Evolutionary conservation across 2,797 vertebrate genomes (phyloP).

Genomic region (Petrocephalus sullivani): DNA sequence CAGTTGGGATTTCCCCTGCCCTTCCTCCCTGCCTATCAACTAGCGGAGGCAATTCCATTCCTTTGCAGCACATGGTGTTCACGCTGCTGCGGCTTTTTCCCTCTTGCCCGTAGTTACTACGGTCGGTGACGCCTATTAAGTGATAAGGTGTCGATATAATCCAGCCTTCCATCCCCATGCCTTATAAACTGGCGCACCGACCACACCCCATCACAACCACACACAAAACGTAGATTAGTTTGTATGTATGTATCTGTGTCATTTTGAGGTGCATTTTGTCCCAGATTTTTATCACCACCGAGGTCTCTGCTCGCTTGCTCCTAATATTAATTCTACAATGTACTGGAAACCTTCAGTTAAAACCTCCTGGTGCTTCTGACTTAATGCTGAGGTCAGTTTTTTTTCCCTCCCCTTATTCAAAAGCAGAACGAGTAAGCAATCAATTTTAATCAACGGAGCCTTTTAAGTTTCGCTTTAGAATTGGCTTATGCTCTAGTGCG

Average conservation of each 20-base stretch:
- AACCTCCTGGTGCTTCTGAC: not conserved
- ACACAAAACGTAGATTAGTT: not conserved
- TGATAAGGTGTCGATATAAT: not conserved
- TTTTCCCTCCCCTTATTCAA: not conserved
- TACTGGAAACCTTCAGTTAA: not conserved
- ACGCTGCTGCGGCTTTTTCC: not conserved
- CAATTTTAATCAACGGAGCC: constrained; percentile 12
- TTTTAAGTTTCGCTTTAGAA: not conserved
- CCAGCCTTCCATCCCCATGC: not conserved
- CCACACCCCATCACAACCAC: not conserved
- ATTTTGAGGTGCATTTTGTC: not conserved
- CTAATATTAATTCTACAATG: constrained; percentile 4
- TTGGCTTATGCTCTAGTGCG: not conserved
- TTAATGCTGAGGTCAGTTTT: not conserved
- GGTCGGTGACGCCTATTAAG: not conserved
- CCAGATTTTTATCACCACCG: not conserved
- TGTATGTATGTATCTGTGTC: not conserved
- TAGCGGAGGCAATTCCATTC: constrained; percentile 8
- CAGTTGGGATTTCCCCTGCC: constrained; percentile 25
- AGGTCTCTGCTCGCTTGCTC: not conserved
- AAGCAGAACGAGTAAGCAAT: constrained; percentile 4
- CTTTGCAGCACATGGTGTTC: not conserved
- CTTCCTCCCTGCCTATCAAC: not conserved
- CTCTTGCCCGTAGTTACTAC: not conserved
- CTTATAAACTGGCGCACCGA: not conserved